Evolutionary conservation across 2,113 vertebrate species (phyloP).

Genomic region (Poeciliopsis turrubarensis): DNA sequence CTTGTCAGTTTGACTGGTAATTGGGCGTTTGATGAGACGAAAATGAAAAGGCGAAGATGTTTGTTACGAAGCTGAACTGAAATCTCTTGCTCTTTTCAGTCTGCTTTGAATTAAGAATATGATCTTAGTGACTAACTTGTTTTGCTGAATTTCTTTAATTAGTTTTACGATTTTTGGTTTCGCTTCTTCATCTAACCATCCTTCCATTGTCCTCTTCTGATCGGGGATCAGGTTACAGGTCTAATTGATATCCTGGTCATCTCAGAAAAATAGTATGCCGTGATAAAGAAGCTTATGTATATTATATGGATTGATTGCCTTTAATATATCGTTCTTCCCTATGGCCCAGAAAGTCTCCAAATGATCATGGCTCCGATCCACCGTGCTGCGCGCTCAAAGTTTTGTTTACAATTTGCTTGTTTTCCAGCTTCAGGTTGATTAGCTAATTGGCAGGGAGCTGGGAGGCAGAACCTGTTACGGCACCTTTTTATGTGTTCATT

Average conservation of each 20-base stretch:
- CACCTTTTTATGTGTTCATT: too few relatives aligned
- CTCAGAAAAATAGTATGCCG: neutral
- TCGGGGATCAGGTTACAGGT: neutral
- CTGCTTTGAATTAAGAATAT: conserved; percentile 9
- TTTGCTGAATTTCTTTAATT: neutral
- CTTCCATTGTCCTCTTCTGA: neutral
- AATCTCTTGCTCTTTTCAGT: conserved; percentile 3
- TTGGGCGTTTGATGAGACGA: conserved; percentile 23
- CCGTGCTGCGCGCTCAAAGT: too few relatives aligned
- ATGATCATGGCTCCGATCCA: too few relatives aligned
- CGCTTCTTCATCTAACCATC: neutral
- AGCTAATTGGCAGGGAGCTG: too few relatives aligned
- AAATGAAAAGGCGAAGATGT: conserved; percentile 1
- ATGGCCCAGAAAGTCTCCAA: too few relatives aligned
- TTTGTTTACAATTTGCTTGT: too few relatives aligned
- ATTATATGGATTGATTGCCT: too few relatives aligned
- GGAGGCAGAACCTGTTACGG: too few relatives aligned
- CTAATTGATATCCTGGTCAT: neutral
- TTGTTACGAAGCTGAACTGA: neutral
- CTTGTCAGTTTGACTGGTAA: neutral
- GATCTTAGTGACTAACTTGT: neutral
- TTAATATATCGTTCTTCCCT: too few relatives aligned
- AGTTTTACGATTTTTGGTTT: neutral
- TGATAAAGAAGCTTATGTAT: too few relatives aligned
- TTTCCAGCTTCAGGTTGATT: too few relatives aligned